phyloP scores from a whole-genome alignment of 1,140 invertebrate species.

The Atta texana region DNA sequence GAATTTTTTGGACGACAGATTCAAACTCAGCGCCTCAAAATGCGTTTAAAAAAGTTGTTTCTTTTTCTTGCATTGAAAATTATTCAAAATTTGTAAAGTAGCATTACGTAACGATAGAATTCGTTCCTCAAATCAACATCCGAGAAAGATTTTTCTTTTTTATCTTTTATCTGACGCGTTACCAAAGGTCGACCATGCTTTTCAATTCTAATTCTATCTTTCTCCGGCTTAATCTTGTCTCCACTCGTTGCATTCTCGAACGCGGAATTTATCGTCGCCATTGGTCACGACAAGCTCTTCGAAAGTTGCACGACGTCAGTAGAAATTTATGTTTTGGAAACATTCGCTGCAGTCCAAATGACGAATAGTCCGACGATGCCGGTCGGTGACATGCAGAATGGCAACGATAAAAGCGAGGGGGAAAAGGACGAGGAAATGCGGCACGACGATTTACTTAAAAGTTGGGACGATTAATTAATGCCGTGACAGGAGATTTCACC shows the following conservation, averaged over 20 bases:
- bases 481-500: constrained; percentile 57
- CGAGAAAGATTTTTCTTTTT: background rate
- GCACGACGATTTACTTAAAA: constrained; percentile 79
- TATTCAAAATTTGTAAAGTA: too few relatives aligned
- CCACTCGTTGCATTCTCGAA: constrained; percentile 25
- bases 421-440: background rate
- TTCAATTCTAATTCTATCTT: constrained; percentile 2
- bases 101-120: background rate
- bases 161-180: background rate
- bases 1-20: too few relatives aligned
- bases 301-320: constrained; percentile 57
- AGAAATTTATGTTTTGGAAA: constrained; percentile 69
- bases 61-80: too few relatives aligned
- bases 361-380: constrained; percentile 62
- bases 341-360: constrained; percentile 47
- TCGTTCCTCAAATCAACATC: background rate
- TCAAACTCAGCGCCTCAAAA: too few relatives aligned
- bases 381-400: constrained; percentile 58
- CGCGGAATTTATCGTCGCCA: constrained; percentile 20
- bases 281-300: constrained; percentile 7
- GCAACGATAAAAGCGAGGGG: constrained; percentile 44
- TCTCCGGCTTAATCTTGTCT: constrained; percentile 38
- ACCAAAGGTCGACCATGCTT: background rate
- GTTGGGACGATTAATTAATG: constrained; percentile 81
- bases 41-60: too few relatives aligned